Evolutionary conservation across 1,140 invertebrate species (phyloP), one percentile per base, ranked within the genome.

Genomic region (Trachymyrmex cornetzi): DNA sequence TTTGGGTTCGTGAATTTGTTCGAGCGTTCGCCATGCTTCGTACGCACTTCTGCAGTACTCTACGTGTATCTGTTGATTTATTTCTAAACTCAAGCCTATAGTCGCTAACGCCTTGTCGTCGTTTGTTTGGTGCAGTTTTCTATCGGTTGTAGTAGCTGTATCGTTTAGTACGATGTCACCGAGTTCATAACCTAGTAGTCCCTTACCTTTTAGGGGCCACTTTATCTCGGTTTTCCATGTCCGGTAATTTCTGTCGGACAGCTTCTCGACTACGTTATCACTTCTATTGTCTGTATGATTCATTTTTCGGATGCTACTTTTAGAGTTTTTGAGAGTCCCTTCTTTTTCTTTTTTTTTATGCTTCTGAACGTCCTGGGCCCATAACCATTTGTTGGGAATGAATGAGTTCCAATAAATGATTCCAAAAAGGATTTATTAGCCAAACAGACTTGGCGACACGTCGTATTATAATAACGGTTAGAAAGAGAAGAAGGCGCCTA

Each of bases 221-320:
- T 71, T 71, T 3, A 71, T 71, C 9, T 71, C 38, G 22, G 1
- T 50, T 16, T 71, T 71, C 67, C 44, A 71, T 19, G 67, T 50
- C n/a, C 22, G 44, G 2, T 71, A 71, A 50, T 71, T 71, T 16
- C 44, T 50, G 3, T 71, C 14, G 2, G 67, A 71, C 6, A 71
- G 22, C 7, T 71, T 71, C 6, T 69, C 34, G 19, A 67, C 2
- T 11, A 38, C 0, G 5, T 12, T 6, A 7, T 69, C 34, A 6
- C 2, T 7, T 16, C 11, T 69, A 5, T 24, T 24, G 9, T 67
- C 3, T 14, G n/a, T 67, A 4, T 12, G 0, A 7, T 5, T 69
- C 66, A 24, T 24, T 61, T 61, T 1, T 24, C 2, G n/a, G 9
- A 3, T 14, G 2, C 2, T 9, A 6, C 19, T 57, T 57, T 3